phyloP scores from a whole-genome alignment of 64 coral and sea anemone genomes.

The Montipora foliosa region DNA sequence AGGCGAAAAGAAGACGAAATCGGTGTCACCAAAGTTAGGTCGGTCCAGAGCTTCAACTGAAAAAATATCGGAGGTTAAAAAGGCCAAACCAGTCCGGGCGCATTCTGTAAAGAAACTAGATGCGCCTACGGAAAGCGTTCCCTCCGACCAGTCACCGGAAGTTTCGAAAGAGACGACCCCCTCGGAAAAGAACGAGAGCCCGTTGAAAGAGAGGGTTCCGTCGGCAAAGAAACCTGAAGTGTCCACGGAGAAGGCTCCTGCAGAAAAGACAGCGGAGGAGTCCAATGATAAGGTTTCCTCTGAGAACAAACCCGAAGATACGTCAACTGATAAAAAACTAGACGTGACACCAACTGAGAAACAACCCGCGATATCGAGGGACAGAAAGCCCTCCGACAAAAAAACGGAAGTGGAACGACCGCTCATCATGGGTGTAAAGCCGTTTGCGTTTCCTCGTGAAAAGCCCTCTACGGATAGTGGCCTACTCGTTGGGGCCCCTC shows the following conservation, averaged over 20 bases:
- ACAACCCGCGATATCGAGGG: neutral
- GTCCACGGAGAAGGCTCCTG: neutral
- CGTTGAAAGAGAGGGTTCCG: neutral
- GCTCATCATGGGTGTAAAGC: slow-evolving; percentile 30
- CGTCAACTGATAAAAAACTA: neutral
- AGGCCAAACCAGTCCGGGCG: neutral
- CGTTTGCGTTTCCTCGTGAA: slow-evolving; percentile 17
- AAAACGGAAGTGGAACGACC: neutral
- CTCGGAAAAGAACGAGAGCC: slow-evolving; percentile 32
- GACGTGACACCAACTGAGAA: neutral
- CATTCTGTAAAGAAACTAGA: slow-evolving; percentile 15
- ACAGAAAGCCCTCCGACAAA: neutral
- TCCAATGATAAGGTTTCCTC: slow-evolving; percentile 15
- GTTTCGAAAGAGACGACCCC: neutral
- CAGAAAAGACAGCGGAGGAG: neutral
- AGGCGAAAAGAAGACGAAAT: slow-evolving; percentile 29
- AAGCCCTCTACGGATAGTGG: neutral
- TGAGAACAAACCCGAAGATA: slow-evolving; percentile 31
- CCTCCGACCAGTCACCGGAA: neutral
- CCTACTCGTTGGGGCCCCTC: neutral
- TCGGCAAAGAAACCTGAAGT: neutral
- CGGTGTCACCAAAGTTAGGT: neutral
- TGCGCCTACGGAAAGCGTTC: neutral
- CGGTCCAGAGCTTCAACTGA: neutral
- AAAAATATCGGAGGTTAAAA: neutral